Percentiles rank a stretch among this genome's conserved stretches.
Evolutionary conservation across 2,113 vertebrate genomes (phyloP).

Genomic region (Anthoscopus minutus): DNA sequence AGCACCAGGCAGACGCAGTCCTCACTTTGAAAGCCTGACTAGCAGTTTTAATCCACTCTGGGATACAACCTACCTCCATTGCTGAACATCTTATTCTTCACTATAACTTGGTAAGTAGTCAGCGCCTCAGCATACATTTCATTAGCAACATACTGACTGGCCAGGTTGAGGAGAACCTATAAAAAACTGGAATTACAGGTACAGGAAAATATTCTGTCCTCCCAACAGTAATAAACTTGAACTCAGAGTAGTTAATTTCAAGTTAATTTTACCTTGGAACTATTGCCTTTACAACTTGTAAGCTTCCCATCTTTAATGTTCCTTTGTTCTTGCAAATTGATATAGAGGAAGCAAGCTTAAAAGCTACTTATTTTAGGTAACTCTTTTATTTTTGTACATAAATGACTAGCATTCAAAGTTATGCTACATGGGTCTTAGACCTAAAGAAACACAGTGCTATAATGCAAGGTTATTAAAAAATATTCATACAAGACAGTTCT

Average conservation of each 20-base stretch:
- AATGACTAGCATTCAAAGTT: background rate
- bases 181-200: background rate
- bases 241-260: background rate
- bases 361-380: background rate
- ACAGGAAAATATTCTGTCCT: background rate
- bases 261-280: background rate
- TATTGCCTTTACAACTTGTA: background rate
- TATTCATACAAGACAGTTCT: background rate
- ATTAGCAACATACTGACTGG: conserved; percentile 91
- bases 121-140: conserved; percentile 95
- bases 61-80: conserved; percentile 82
- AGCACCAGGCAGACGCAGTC: background rate
- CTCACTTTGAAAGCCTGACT: background rate
- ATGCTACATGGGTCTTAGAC: background rate
- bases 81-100: conserved; percentile 96
- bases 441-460: background rate
- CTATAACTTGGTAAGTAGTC: conserved; percentile 93
- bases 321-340: background rate
- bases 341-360: background rate
- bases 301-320: background rate
- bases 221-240: background rate
- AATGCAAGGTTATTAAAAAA: background rate
- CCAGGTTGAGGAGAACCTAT: conserved; percentile 94
- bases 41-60: background rate
- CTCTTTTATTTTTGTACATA: background rate